Percentiles rank a stretch among this genome's conserved stretches.
Evolutionary conservation across 2,113 vertebrate genomes (phyloP).

Genomic region (Podarcis cretensis): DNA sequence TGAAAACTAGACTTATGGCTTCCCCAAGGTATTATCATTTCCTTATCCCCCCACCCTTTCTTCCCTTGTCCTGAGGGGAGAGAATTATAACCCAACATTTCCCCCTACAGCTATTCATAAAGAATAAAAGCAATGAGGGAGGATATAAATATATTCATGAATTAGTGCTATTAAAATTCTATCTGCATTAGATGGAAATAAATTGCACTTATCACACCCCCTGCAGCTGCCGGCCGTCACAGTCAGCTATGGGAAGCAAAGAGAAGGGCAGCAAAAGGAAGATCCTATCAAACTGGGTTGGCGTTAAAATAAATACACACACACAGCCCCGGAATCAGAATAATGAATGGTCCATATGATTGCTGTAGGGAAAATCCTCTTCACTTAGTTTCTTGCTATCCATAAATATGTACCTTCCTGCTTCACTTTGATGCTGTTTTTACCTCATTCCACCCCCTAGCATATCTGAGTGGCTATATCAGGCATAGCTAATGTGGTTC

Average conservation of each 20-base stretch:
- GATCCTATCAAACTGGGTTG: neutral
- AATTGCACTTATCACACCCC: neutral
- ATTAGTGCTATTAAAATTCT: slow-evolving; percentile 27
- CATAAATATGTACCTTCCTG: neutral
- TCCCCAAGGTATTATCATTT: slow-evolving; percentile 1
- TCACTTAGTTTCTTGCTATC: neutral
- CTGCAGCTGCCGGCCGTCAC: slow-evolving; percentile 7
- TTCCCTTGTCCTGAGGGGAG: neutral
- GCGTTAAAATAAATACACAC: neutral
- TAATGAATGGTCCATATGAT: neutral
- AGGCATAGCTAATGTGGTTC: too few species aligned
- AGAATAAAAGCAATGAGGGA: slow-evolving; percentile 8
- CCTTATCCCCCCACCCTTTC: neutral
- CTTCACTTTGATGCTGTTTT: neutral
- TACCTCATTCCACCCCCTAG: too few species aligned
- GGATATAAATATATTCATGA: slow-evolving; percentile 41
- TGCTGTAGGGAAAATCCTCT: neutral
- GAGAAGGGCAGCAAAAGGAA: neutral
- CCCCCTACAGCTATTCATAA: slow-evolving; percentile 8
- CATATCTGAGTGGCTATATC: neutral
- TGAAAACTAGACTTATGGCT: neutral
- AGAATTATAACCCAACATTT: slow-evolving; percentile 22
- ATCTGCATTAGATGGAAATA: slow-evolving; percentile 8
- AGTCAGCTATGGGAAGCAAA: neutral
- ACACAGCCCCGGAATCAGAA: neutral